Conservation (phyloP, 2,888 invertebrate genomes). For the Teleogryllus oceanicus region DNA sequence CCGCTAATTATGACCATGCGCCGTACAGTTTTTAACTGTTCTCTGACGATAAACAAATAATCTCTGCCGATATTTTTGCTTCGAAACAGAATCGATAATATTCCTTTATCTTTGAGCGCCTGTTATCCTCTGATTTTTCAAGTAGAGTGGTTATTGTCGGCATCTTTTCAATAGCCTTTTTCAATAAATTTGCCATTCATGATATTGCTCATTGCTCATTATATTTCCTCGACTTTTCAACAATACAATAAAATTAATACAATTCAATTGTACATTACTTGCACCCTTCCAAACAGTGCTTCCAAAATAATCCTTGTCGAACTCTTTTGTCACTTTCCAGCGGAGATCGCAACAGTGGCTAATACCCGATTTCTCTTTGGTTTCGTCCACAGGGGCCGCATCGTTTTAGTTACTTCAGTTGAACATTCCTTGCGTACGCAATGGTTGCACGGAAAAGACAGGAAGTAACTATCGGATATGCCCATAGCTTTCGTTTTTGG, state of each 20-base stretch:
- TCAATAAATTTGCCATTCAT: no score
- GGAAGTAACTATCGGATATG: neutral
- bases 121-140: no score
- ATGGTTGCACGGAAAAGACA: neutral
- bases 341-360: neutral
- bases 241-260: slow-evolving; percentile 18
- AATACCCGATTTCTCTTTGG: slow-evolving; percentile 10
- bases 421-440: neutral
- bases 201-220: neutral
- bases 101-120: no score
- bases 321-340: neutral
- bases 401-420: neutral
- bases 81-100: no score
- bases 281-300: neutral
- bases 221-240: slow-evolving; percentile 7
- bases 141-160: no score
- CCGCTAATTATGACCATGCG: no score
- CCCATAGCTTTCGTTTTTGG: no score
- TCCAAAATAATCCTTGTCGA: neutral
- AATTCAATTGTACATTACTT: slow-evolving; percentile 1
- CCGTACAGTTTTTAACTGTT: no score
- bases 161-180: no score
- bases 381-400: neutral
- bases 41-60: no score
- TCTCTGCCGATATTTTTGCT: no score